These are phyloP conservation scores for Collichthys lucidus DNA, from an alignment of 2,113 vertebrate species.

Conservation along the genomic window DNA sequence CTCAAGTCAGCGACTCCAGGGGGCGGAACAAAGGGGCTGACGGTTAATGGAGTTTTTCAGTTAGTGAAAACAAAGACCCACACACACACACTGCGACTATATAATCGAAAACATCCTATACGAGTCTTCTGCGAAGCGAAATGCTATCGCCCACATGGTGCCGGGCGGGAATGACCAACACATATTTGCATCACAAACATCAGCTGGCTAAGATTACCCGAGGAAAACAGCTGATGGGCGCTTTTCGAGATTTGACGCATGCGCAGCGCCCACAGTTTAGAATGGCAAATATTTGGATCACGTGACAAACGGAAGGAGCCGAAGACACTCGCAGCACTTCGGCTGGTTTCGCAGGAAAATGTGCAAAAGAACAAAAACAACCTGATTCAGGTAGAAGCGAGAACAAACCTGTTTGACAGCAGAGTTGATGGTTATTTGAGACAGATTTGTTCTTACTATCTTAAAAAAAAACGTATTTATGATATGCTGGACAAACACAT, in stretches of 20 bases:
- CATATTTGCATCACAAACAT: not conserved
- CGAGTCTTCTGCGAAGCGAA: fast-evolving
- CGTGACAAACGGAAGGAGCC: conserved; percentile 19
- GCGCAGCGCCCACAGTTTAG: not conserved
- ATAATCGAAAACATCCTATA: fast-evolving
- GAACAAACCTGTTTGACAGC: too few species aligned
- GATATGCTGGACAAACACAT: too few species aligned
- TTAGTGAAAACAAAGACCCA: too few species aligned
- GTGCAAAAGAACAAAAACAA: too few species aligned
- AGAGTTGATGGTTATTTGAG: too few species aligned
- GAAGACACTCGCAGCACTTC: not conserved
- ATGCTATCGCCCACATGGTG: too few species aligned
- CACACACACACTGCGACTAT: not conserved
- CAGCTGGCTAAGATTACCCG: not conserved
- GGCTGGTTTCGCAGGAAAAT: not conserved
- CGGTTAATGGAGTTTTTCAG: conserved; percentile 59
- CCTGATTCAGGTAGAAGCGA: too few species aligned
- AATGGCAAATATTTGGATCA: not conserved
- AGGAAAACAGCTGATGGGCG: fast-evolving
- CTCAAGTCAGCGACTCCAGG: conserved; percentile 15
- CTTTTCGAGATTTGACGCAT: not conserved
- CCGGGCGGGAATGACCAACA: fast-evolving
- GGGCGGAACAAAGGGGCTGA: conserved; percentile 28
- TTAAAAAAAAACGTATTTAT: too few species aligned
- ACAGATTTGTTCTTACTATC: too few species aligned